phyloP scores from a whole-genome alignment of 2,888 invertebrate genomes.

The Nemapogon koenigi region DNA sequence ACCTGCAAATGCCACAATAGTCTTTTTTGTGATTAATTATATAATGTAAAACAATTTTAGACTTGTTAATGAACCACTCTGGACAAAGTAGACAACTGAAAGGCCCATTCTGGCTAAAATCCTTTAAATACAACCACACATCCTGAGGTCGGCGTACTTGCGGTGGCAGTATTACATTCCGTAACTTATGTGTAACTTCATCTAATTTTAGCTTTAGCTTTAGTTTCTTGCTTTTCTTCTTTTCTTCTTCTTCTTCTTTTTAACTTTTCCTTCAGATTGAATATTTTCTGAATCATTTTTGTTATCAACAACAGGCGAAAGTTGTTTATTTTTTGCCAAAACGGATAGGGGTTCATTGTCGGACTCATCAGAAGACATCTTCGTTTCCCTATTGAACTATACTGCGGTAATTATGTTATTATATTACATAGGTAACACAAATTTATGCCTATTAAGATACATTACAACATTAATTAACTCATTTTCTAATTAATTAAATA shows the following conservation, averaged over 20 bases:
- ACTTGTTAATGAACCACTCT: slow-evolving; percentile 54
- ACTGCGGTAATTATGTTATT: not conserved
- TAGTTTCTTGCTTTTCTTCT: slow-evolving; percentile 17
- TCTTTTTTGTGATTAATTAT: slow-evolving; percentile 58
- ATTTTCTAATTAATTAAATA: too few relatives aligned
- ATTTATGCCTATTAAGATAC: not conserved
- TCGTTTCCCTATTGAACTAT: not conserved
- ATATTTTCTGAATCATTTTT: not conserved
- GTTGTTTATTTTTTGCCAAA: slow-evolving; percentile 31
- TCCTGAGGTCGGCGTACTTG: slow-evolving; percentile 43
- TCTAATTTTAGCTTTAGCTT: slow-evolving; percentile 21
- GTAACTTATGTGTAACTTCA: not conserved
- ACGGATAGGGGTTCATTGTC: slow-evolving; percentile 53
- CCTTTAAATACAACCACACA: slow-evolving; percentile 58
- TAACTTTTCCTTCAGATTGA: slow-evolving; percentile 17
- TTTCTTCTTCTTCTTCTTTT: slow-evolving; percentile 23
- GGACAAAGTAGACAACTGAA: slow-evolving; percentile 52
- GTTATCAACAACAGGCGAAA: too few relatives aligned
- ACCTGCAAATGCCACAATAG: slow-evolving; percentile 59
- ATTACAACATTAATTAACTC: not conserved
- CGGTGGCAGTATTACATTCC: slow-evolving; percentile 13
- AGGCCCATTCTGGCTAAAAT: slow-evolving; percentile 47
- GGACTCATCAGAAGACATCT: slow-evolving; percentile 42
- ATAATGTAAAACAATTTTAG: slow-evolving; percentile 53
- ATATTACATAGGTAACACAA: not conserved